Percentiles rank a stretch among this genome's conserved stretches.
These are phyloP conservation scores for Propsilocerus akamusi DNA, from an alignment of 1,140 invertebrate species.

Conservation along the genomic window DNA sequence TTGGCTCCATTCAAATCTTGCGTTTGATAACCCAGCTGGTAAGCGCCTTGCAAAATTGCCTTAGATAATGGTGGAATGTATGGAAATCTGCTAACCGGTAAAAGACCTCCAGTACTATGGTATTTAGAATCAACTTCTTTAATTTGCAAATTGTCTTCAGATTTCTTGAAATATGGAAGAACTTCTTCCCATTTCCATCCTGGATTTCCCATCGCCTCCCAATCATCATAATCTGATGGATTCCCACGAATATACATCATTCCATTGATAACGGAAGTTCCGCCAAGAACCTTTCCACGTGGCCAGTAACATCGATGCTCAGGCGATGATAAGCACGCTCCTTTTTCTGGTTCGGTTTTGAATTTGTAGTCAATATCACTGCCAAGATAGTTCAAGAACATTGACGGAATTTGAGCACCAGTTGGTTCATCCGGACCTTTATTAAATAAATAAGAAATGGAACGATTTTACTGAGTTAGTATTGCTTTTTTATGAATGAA, in stretches of 20 bases:
- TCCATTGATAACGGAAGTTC: slow-evolving; percentile 86
- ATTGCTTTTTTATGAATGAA: slow-evolving; percentile 8
- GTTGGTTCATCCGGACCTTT: slow-evolving; percentile 58
- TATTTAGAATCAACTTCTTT: slow-evolving; percentile 54
- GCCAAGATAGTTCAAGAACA: slow-evolving; percentile 67
- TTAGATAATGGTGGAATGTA: slow-evolving; percentile 70
- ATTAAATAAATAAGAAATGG: too few relatives aligned
- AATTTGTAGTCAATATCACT: slow-evolving; percentile 76
- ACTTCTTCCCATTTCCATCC: slow-evolving; percentile 86
- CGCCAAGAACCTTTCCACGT: slow-evolving; percentile 72
- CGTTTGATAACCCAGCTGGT: slow-evolving; percentile 42
- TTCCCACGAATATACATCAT: slow-evolving; percentile 95
- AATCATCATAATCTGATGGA: slow-evolving; percentile 74
- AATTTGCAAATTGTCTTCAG: slow-evolving; percentile 64
- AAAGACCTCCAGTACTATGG: slow-evolving; percentile 54
- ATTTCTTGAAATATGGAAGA: slow-evolving; percentile 72
- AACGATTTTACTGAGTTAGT: slow-evolving; percentile 1
- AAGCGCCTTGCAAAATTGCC: slow-evolving; percentile 64
- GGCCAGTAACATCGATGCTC: slow-evolving; percentile 64
- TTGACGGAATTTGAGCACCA: slow-evolving; percentile 64
- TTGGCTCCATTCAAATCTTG: slow-evolving; percentile 70
- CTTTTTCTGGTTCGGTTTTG: slow-evolving; percentile 66
- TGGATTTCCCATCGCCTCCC: slow-evolving; percentile 66
- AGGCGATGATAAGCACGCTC: slow-evolving; percentile 57
- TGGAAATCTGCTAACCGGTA: slow-evolving; percentile 65